phyloP scores from a whole-genome alignment of 2,113 vertebrate species.

The Canis aureus region DNA sequence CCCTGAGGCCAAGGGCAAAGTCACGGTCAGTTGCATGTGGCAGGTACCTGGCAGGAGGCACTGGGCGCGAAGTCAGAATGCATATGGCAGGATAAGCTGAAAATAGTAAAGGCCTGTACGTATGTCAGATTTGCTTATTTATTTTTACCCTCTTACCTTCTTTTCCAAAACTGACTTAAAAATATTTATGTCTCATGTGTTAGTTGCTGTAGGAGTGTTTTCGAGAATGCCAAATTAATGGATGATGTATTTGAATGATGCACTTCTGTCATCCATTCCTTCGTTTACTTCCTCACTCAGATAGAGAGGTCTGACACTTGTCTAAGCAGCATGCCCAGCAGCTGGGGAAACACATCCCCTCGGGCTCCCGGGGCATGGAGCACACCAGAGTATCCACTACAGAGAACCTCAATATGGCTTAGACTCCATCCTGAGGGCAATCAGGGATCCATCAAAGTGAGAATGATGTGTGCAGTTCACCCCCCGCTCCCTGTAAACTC shows the following conservation, averaged over 20 bases:
- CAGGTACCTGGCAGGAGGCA: background rate
- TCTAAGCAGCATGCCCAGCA: background rate
- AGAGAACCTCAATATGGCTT: too few species aligned
- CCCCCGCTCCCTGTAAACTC: background rate
- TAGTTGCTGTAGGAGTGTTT: background rate
- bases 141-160: background rate
- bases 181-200: background rate
- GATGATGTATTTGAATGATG: background rate
- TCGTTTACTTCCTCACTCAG: background rate
- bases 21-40: background rate
- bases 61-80: background rate
- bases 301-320: background rate
- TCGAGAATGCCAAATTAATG: background rate
- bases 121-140: background rate
- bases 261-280: too few species aligned
- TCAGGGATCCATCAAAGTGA: accelerated
- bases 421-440: background rate
- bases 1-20: background rate
- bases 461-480: background rate
- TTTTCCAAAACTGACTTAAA: background rate
- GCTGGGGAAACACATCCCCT: background rate
- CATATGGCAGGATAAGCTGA: background rate
- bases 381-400: background rate
- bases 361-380: background rate
- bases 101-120: background rate